phyloP scores from a whole-genome alignment of 2,113 vertebrate species.

The Myotis lucifugus region DNA sequence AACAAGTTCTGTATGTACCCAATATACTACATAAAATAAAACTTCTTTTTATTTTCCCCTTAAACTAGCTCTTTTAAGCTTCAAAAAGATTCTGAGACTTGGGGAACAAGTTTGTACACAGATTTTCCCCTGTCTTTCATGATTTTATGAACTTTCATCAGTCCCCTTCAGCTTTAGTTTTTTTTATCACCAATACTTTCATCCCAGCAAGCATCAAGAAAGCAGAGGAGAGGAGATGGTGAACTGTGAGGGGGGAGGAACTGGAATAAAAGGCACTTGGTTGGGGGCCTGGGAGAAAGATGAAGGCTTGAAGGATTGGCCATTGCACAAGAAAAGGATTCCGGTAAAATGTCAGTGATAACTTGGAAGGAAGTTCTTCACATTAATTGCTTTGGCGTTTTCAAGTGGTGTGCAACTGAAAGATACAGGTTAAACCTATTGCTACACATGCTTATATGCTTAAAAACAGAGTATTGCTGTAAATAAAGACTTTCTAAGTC shows the following conservation, averaged over 20 bases:
- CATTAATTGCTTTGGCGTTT: background rate
- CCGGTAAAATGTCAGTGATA: background rate
- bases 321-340: background rate
- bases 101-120: slow-evolving; percentile 33
- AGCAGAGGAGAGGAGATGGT: background rate
- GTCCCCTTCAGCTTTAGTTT: background rate
- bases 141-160: background rate
- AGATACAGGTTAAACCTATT: background rate
- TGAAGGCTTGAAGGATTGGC: background rate
- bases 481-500: background rate
- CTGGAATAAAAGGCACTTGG: background rate
- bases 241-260: background rate
- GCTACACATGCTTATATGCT: background rate
- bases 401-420: background rate
- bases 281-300: too few species aligned
- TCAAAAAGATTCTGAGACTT: slow-evolving; percentile 64
- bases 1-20: slow-evolving; percentile 23
- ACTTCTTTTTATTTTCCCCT: slow-evolving; percentile 30
- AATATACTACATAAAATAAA: slow-evolving; percentile 46
- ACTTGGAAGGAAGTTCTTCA: background rate
- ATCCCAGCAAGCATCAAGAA: background rate
- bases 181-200: background rate
- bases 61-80: slow-evolving; percentile 60
- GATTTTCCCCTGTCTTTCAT: background rate
- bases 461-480: background rate